Evolutionary conservation across 2,113 vertebrate genomes (phyloP).

Genomic region (Vulpes vulpes): DNA sequence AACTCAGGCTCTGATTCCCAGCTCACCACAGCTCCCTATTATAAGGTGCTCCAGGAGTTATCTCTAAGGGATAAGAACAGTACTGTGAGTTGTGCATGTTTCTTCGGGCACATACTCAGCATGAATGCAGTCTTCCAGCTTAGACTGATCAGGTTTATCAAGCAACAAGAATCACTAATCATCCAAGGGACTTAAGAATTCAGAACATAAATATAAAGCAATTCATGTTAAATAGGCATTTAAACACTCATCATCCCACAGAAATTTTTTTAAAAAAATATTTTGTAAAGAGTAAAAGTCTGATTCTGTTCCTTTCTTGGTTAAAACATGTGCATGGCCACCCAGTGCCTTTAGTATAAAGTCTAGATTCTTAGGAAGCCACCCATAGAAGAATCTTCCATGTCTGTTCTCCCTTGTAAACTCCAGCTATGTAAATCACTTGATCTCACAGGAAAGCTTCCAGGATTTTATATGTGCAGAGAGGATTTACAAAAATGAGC

Average conservation of each 20-base stretch:
- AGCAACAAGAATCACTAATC: neutral
- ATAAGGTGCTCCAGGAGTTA: neutral
- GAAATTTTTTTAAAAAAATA: neutral
- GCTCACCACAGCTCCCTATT: neutral
- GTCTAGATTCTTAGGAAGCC: neutral
- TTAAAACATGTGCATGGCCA: neutral
- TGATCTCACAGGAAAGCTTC: neutral
- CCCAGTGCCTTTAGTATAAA: neutral
- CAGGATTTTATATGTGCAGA: neutral
- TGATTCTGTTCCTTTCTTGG: neutral
- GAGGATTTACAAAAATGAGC: neutral
- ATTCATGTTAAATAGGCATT: neutral
- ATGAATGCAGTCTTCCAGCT: neutral
- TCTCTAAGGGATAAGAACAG: too few relatives aligned
- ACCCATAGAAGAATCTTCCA: neutral
- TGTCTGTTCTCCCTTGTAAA: neutral
- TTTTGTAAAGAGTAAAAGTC: neutral
- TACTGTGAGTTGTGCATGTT: too few relatives aligned
- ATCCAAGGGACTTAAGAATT: neutral
- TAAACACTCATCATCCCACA: neutral
- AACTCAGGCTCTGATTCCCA: neutral
- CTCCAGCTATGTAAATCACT: neutral
- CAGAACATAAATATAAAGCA: neutral
- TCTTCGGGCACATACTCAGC: neutral
- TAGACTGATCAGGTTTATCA: neutral